A percentile compares a stretch with the other conserved stretches of the same genome.
Conservation (phyloP, 2,888 invertebrate genomes). For the Latheticus oryzae region DNA sequence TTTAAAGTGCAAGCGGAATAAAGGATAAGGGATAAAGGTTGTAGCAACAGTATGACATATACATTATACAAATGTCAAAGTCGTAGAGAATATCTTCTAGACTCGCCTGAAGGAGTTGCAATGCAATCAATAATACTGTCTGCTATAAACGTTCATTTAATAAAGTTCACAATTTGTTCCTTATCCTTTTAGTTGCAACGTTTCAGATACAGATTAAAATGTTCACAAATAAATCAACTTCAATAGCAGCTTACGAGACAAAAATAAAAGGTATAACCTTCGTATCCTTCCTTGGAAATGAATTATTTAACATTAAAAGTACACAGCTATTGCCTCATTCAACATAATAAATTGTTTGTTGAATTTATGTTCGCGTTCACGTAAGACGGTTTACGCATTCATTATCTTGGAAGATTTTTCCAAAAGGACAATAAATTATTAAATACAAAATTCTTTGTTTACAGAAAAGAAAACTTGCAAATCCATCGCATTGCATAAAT, state of each 20-base stretch:
- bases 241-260: slow-evolving; percentile 23
- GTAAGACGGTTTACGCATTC: slow-evolving; percentile 18
- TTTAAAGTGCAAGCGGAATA: no score
- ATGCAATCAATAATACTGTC: slow-evolving; percentile 5
- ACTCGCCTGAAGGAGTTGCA: no score
- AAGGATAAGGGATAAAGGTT: no score
- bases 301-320: slow-evolving; percentile 24
- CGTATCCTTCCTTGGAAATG: slow-evolving; percentile 19
- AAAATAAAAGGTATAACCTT: slow-evolving; percentile 22
- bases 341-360: slow-evolving; percentile 29
- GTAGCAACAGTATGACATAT: no score
- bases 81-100: no score
- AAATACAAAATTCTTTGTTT: not conserved
- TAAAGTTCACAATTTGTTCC: no score
- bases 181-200: slow-evolving; percentile 1
- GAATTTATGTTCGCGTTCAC: slow-evolving; percentile 24
- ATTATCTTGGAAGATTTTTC: slow-evolving; percentile 14
- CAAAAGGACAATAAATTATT: slow-evolving; percentile 12
- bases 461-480: slow-evolving; percentile 1
- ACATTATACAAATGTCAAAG: no score
- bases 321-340: slow-evolving; percentile 16
- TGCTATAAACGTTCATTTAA: no score
- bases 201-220: slow-evolving; percentile 12
- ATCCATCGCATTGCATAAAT: no score
- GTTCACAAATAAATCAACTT: slow-evolving; percentile 12